Base-by-base conservation (phyloP, 2,113 vertebrate genomes). In the Oceanodroma tethys region DNA sequence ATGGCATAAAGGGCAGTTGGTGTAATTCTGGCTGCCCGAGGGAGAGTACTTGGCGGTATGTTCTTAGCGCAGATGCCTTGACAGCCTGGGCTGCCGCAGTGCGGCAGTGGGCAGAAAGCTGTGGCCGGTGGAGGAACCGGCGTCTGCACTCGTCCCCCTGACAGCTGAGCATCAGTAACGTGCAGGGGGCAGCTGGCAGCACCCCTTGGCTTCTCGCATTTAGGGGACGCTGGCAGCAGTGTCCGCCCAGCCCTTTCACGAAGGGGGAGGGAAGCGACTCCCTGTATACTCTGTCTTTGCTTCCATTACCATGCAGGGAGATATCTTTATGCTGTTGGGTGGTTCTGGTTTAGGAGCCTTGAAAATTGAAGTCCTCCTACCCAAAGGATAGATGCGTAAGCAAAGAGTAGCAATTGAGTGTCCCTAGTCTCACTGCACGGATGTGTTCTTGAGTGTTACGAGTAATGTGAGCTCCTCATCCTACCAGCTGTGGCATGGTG, bases 371-470 rank as follows among this genome's bases (percentile, higher is more conserved):
- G 40, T 56, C 59, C 30, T 93, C 40, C 59, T 67, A 16, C 14
- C 9, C 3, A 3, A 59, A 84, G n/a, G 12, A 55, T 66, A 10
- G 30, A 15, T 12, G 13, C 12, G 5, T 53, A 45, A 0, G 0
- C 43, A 17, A 68, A 70, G 23, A 60, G 38, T 36, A 67, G 38
- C 29, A 47, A 27, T 16, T 2, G 5, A 86, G 27, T 36, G 91
- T 95, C 48, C 34, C 36, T 56, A 20, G 34, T 72, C 43, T 9
- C 32, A 29, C 40, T 40, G 27, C 16, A 15, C 2, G 1, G 18
- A 14, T 65, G 5, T 48, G 26, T 83, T 82, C 48, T 38, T 29
- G 34, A 65, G 16, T 52, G 22, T 53, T 86, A 45, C 48, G n/a
- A 53, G 30, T 60, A 79, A 15, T 5, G 17, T 36, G 52, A 81